Conservation (phyloP, 2,113 vertebrate genomes). For the Nesogale talazaci region DNA sequence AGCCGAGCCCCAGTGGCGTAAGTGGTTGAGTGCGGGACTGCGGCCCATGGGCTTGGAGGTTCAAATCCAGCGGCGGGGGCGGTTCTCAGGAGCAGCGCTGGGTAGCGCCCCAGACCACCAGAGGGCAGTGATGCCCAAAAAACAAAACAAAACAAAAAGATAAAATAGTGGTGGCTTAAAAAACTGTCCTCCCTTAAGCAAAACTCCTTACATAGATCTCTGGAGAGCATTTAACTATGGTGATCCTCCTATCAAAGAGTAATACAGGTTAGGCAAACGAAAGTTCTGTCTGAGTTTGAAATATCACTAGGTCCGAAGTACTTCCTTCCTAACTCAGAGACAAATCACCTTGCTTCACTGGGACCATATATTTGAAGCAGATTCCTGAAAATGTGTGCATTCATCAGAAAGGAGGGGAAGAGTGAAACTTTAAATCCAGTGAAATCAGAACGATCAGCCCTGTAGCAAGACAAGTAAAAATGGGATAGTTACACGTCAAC, state of each 20-base stretch:
- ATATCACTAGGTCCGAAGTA: slow-evolving; percentile 28
- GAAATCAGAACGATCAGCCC: slow-evolving; percentile 30
- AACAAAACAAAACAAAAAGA: no score
- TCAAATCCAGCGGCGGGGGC: no score
- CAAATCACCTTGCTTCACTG: slow-evolving; percentile 45
- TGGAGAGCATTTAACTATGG: slow-evolving; percentile 27
- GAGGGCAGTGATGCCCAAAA: no score
- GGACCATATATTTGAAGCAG: slow-evolving; percentile 37
- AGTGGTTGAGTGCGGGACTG: no score
- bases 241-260: neutral
- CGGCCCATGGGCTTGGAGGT: no score
- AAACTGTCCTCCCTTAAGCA: slow-evolving; percentile 47
- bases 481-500: slow-evolving; percentile 84
- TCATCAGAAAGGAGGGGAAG: slow-evolving; percentile 49
- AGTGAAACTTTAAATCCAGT: slow-evolving; percentile 31
- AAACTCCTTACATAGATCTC: slow-evolving; percentile 26
- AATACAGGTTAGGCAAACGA: slow-evolving; percentile 35
- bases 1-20: no score
- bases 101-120: no score
- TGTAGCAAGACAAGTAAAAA: slow-evolving; percentile 61
- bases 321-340: slow-evolving; percentile 39
- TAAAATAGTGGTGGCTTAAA: neutral
- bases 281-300: slow-evolving; percentile 1
- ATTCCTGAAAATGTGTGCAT: slow-evolving; percentile 34
- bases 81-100: no score